Evolutionary conservation across 2,113 vertebrate species (phyloP), one percentile per base, ranked within the genome.

Genomic region (Lampris megalopsis): DNA sequence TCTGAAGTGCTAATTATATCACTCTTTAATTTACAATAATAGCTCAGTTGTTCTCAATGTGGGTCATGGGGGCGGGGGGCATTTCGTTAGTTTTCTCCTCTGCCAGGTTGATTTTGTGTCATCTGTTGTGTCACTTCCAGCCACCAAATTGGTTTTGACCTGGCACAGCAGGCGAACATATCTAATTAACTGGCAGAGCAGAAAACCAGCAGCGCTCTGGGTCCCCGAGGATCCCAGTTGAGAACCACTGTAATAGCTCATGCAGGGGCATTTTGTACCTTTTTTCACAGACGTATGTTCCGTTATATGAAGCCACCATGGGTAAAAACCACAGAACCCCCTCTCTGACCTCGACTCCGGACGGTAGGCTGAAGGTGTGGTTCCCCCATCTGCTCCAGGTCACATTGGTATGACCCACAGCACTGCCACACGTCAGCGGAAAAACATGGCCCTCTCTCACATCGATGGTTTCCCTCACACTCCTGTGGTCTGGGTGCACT

Each of bases 231-330:
- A 24, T 24, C 24, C 24, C 24, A 24, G 24, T 24, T 24, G 24
- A 24, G 24, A 24, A 24, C 24, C 43, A 45, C 4, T 5, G 9
- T 6, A 36, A 52, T 13, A 6, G 8, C 24, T n/a, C 9, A 13
- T 36, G 5, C 41, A 54, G 8, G 6, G 56, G 48, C 37, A 24
- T 11, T 24, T 58, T 56, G 0, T 82, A 94, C 94, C 89, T 87
- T 75, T 35, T 86, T 77, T 85, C 37, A 79, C 94, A 94, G 5
- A 62, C 73, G 86, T 94, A 94, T 40, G 11, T 63, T 68, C 92
- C 94, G 5, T 57, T 40, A 70, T 94, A 92, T 40, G 61, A 73
- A 9, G 57, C 41, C 43, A 79, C 67, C 4, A 83, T 80, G 6
- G 92, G 92, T 1, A 89, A 65, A 63, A 94, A 94, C 86, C 80